Percentiles rank a stretch among this genome's conserved stretches.
phyloP scores from a whole-genome alignment of 2,888 invertebrate species.

The Plutella xylostella region DNA sequence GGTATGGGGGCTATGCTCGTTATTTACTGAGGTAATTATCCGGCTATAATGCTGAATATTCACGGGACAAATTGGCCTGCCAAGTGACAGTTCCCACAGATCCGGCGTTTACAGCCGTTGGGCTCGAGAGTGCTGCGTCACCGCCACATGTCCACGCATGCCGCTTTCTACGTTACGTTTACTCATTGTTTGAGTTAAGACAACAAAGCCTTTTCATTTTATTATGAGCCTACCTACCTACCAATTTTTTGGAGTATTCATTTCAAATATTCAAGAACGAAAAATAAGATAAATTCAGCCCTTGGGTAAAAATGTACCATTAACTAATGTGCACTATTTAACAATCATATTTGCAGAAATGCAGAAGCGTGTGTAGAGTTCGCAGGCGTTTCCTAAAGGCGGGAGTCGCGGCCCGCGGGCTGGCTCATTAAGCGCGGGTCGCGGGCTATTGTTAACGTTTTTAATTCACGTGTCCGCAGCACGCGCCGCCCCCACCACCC shows the following conservation, averaged over 20 bases:
- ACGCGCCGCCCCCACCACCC: conserved; percentile 41
- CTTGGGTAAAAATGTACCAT: no score
- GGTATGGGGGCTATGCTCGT: conserved; percentile 52
- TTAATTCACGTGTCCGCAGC: conserved; percentile 67
- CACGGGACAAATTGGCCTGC: conserved; percentile 47
- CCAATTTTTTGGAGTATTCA: no score
- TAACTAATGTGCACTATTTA: no score
- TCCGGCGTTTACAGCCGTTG: neutral
- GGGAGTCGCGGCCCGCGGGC: conserved; percentile 23
- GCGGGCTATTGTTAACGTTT: conserved; percentile 63
- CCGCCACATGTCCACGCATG: conserved; percentile 11
- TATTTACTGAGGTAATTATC: conserved; percentile 62
- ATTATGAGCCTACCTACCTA: no score
- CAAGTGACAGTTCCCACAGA: conserved; percentile 40
- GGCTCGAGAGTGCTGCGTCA: conserved; percentile 17
- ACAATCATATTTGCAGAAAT: no score
- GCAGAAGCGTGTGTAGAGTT: no score
- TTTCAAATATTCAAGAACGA: no score
- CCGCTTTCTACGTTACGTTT: neutral
- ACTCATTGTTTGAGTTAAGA: no score
- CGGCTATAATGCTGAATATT: conserved; percentile 51
- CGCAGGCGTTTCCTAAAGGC: conserved; percentile 21
- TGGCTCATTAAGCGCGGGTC: conserved; percentile 58
- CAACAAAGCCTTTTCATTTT: no score
- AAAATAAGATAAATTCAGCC: no score